Percentiles rank a stretch among this genome's conserved stretches.
Conservation (phyloP, 2,113 vertebrate genomes). For the Osmerus eperlanus region DNA sequence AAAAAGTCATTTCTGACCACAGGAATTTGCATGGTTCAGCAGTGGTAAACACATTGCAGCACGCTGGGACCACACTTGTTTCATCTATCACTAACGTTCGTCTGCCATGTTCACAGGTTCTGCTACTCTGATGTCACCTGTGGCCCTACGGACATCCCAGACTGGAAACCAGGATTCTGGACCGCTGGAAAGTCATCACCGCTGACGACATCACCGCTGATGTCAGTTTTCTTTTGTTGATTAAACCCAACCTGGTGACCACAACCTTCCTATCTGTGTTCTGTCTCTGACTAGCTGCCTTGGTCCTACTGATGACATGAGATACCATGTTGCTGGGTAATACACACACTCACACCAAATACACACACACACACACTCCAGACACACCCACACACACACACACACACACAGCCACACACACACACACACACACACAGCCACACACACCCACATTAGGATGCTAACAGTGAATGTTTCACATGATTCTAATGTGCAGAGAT, state of each 20-base stretch:
- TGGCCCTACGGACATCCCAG: background rate
- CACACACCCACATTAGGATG: too few relatives aligned
- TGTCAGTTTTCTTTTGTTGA: background rate
- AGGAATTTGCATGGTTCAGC: constrained; percentile 3
- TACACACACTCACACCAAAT: too few relatives aligned
- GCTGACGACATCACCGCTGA: background rate
- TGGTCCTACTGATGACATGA: too few relatives aligned
- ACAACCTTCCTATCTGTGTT: background rate
- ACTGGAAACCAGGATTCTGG: too few relatives aligned
- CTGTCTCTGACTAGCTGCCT: background rate
- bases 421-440: too few relatives aligned
- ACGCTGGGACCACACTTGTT: too few relatives aligned
- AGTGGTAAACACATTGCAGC: too few relatives aligned
- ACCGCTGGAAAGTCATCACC: background rate
- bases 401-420: too few relatives aligned
- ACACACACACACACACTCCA: too few relatives aligned
- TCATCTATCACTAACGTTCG: too few relatives aligned
- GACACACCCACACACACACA: too few relatives aligned
- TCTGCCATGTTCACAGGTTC: background rate
- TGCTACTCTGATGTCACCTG: background rate
- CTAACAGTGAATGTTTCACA: background rate
- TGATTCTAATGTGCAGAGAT: constrained; percentile 11
- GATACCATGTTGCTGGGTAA: too few relatives aligned
- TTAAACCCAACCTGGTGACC: background rate
- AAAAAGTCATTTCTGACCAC: background rate